phyloP scores from a whole-genome alignment of 92 coral and sea anemone species.

The Zoanthus gigantus region DNA sequence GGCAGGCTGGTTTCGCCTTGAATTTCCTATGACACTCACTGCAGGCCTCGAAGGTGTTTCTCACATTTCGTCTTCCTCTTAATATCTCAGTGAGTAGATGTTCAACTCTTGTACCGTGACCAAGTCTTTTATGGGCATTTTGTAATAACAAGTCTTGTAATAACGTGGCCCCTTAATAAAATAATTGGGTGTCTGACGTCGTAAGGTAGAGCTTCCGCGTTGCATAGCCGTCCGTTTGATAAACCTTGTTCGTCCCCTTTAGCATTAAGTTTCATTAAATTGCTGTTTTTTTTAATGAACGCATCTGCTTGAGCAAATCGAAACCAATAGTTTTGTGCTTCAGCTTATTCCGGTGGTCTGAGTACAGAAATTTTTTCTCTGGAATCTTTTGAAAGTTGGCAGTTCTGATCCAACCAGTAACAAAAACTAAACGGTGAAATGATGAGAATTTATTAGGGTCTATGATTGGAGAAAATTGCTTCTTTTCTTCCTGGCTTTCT shows the following conservation, averaged over 20 bases:
- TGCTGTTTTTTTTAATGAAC: conserved; percentile 36
- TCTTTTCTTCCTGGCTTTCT: background rate
- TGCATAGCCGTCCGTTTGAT: conserved; percentile 39
- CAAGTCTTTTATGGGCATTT: conserved; percentile 56
- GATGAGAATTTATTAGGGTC: background rate
- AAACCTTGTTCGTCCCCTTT: conserved; percentile 39
- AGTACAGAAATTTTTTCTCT: background rate
- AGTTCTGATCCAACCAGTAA: background rate
- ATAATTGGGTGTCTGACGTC: conserved; percentile 57
- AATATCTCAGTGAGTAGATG: conserved; percentile 55
- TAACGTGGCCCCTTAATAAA: conserved; percentile 50
- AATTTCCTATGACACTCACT: conserved; percentile 46
- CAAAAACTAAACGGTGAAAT: background rate
- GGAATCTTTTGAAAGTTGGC: background rate
- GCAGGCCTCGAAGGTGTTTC: conserved; percentile 26
- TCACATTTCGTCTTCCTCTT: conserved; percentile 50
- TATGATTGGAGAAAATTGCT: background rate
- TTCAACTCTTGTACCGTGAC: conserved; percentile 58
- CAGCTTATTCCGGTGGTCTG: background rate
- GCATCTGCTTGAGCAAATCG: background rate
- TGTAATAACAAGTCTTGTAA: conserved; percentile 46
- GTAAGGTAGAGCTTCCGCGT: conserved; percentile 57
- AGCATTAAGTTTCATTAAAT: conserved; percentile 38
- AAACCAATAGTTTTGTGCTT: background rate
- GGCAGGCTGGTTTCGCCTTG: conserved; percentile 33